Base-by-base conservation (phyloP, 1,140 invertebrate species). In the Lethocerus indicus region DNA sequence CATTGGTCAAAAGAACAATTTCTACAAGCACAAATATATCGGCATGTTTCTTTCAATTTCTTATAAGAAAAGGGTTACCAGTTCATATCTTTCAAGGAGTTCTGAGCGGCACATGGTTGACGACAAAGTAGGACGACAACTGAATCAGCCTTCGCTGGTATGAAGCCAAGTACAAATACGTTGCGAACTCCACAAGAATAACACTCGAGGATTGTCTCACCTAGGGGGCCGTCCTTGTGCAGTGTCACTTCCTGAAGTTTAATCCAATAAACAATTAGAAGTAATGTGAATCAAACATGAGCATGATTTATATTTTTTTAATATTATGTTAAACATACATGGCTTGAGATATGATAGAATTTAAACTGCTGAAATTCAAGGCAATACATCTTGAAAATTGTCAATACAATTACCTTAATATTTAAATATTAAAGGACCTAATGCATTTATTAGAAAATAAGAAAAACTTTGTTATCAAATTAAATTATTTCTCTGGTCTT, bases 121-220 rank as follows among this genome's bases (percentile, higher is more conserved):
- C 95, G 76, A 62, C 96, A 99, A 1, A 99, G 71, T 40, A 99
- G 67, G 1, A 98, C 93, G n/a, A 99, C 95, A 35, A 98, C 93
- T 1, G 92, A 96, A 66, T 98, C 95, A 7, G 94, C 92, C 70
- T 98, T 98, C 12, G 95, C 94, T 3, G 95, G 95, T 60, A 99
- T 98, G 63, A 97, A 99, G 44, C 96, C 96, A 40, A 99, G 71
- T 23, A 98, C 83, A 70, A 99, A 98, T 0, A 98, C 92, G 69
- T 96, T 96, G 41, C 90, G 75, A 37, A 92, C 91, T 23, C 91
- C 95, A 72, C 96, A 99, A 14, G 92, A 93, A 66, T 98, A 99
- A 65, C 96, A 99, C 67, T 99, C 96, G 24, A 99, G 68, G 41
- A 96, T 76, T 1, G 95, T 98, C 68, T 98, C 95, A 21, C 95